A percentile compares a stretch with the other conserved stretches of the same genome.
Evolutionary conservation across 2,797 vertebrate species (phyloP).

Genomic region (Hemitrygon akajei): DNA sequence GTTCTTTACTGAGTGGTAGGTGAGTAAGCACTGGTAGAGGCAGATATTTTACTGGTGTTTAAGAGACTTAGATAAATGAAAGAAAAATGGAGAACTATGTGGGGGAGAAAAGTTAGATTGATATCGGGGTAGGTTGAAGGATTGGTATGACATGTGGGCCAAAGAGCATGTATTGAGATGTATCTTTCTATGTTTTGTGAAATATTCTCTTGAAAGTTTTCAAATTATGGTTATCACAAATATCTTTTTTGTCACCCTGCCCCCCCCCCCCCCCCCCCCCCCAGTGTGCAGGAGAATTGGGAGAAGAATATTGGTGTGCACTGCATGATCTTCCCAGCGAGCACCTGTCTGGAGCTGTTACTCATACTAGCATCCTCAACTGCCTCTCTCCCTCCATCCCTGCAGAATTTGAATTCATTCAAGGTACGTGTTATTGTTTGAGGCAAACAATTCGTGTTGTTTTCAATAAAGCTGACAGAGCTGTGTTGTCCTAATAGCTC

Average conservation of each 20-base stretch:
- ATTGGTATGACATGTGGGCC: too few species aligned
- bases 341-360: slow-evolving; percentile 78
- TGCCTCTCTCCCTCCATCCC: slow-evolving; percentile 66
- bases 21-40: too few species aligned
- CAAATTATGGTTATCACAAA: not conserved
- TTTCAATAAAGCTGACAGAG: not conserved
- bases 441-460: not conserved
- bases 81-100: too few species aligned
- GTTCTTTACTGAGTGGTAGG: too few species aligned
- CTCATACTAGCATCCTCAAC: slow-evolving; percentile 69
- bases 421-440: slow-evolving; percentile 60
- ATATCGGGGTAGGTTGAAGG: too few species aligned
- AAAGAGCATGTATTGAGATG: too few species aligned
- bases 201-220: not conserved
- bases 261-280: slow-evolving; percentile 46
- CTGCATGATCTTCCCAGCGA: slow-evolving; percentile 68
- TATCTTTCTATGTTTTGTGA: not conserved
- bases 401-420: slow-evolving; percentile 77
- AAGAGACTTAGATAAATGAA: too few species aligned
- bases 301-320: slow-evolving; percentile 79
- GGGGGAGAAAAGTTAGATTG: too few species aligned
- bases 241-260: not conserved
- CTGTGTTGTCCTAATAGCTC: not conserved
- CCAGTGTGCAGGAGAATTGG: slow-evolving; percentile 72
- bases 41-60: too few species aligned